These are phyloP conservation scores for Sebastes ruberrimus DNA, from an alignment of 2,797 vertebrate species.

Conservation along the genomic window DNA sequence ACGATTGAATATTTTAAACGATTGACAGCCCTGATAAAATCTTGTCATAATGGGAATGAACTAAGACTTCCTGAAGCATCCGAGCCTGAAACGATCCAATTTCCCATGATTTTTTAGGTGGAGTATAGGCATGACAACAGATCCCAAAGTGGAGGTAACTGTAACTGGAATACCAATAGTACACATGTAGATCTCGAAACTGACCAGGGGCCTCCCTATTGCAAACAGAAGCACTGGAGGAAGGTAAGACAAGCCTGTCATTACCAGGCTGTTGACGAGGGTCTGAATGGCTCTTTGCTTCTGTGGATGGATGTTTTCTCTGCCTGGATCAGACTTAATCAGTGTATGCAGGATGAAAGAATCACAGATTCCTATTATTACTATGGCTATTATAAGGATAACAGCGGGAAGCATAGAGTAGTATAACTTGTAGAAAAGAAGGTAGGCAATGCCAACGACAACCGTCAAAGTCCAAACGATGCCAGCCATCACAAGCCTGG, in stretches of 20 bases:
- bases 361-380: conserved; percentile 68
- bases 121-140: conserved; percentile 57
- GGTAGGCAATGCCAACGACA: background rate
- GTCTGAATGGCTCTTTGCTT: conserved; percentile 73
- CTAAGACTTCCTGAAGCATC: conserved; percentile 2
- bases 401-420: background rate
- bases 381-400: conserved; percentile 15
- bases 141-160: conserved; percentile 23
- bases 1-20: too few relatives aligned
- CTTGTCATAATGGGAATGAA: too few relatives aligned
- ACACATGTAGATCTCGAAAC: fast-evolving
- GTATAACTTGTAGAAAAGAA: fast-evolving
- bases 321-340: conserved; percentile 36
- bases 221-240: conserved; percentile 49
- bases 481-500: conserved; percentile 28
- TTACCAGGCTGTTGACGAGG: conserved; percentile 64
- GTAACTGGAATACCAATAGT: fast-evolving
- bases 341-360: conserved; percentile 60
- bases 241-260: conserved; percentile 58
- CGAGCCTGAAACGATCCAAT: background rate
- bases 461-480: conserved; percentile 46
- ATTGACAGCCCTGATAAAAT: too few relatives aligned
- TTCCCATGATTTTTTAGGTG: conserved; percentile 45
- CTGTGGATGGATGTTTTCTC: conserved; percentile 68
- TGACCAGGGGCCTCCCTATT: background rate